Percentiles rank a stretch among this genome's conserved stretches.
Evolutionary conservation across 2,113 vertebrate genomes (phyloP).

Genomic region (Vulpes lagopus): DNA sequence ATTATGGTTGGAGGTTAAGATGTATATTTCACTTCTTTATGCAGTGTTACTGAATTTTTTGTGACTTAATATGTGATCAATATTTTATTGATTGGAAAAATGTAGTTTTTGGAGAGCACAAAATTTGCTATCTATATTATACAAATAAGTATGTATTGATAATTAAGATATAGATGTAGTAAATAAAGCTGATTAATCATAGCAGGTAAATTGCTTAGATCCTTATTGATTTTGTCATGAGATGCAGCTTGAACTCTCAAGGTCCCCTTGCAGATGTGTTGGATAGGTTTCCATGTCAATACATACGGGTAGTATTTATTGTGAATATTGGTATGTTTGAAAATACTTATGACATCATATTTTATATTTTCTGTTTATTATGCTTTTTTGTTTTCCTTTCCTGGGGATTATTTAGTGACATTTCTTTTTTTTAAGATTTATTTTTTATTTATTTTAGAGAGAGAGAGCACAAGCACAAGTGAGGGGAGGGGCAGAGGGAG

Average conservation of each 20-base stretch:
- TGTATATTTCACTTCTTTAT: neutral
- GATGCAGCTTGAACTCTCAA: neutral
- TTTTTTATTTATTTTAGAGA: neutral
- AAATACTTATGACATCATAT: neutral
- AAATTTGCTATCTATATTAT: neutral
- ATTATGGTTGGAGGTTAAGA: neutral
- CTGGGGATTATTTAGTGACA: neutral
- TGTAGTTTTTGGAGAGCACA: neutral
- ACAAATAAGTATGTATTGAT: neutral
- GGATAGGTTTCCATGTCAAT: neutral
- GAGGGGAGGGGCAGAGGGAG: neutral
- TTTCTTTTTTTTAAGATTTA: neutral
- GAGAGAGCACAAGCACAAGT: neutral
- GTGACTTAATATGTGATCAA: neutral
- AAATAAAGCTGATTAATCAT: neutral
- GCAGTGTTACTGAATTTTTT: neutral
- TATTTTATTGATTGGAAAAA: conserved; percentile 60
- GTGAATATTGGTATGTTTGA: conserved; percentile 2
- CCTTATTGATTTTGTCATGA: neutral
- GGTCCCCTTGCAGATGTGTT: neutral
- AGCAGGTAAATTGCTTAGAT: conserved; percentile 6
- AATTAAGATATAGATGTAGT: neutral
- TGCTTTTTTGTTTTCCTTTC: neutral
- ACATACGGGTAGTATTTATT: neutral
- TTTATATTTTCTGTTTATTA: conserved; percentile 41